Evolutionary conservation across 92 coral and sea anemone genomes (phyloP).

Genomic region (Plumapathes pennacea): DNA sequence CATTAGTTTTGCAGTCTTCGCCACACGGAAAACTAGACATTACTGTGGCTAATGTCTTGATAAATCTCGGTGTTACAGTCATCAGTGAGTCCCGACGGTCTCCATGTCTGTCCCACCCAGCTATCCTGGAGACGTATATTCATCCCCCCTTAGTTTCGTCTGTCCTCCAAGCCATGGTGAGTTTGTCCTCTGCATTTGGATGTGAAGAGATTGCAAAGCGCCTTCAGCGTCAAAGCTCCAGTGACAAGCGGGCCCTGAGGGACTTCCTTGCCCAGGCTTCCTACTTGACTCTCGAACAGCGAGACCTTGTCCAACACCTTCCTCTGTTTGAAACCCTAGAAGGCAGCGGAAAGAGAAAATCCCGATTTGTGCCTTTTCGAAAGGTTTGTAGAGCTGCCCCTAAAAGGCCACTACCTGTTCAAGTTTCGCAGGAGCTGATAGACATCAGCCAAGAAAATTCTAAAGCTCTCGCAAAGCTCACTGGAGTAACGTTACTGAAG

Average conservation of each 20-base stretch:
- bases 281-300: conserved; percentile 5
- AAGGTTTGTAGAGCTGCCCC: conserved; percentile 25
- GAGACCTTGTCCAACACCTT: conserved; percentile 16
- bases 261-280: conserved; percentile 26
- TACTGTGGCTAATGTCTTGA: background rate
- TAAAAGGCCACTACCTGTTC: conserved; percentile 33
- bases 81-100: conserved; percentile 29
- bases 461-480: conserved; percentile 29
- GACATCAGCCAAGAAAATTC: conserved; percentile 35
- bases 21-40: conserved; percentile 2
- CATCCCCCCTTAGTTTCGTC: conserved; percentile 52
- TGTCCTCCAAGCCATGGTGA: conserved; percentile 37
- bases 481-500: conserved; percentile 30
- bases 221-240: conserved; percentile 1
- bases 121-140: conserved; percentile 18
- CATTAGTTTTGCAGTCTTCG: conserved; percentile 28
- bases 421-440: conserved; percentile 19
- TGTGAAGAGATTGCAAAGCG: background rate
- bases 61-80: conserved; percentile 29
- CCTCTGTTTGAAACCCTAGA: conserved; percentile 60
- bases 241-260: conserved; percentile 40
- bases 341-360: conserved; percentile 2
- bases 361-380: conserved; percentile 2
- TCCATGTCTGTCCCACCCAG: conserved; percentile 22
- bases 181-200: background rate